Evolutionary conservation across 2,113 vertebrate genomes (phyloP), one percentile per base, ranked within the genome.

Genomic region (Lepidothrix coronata): DNA sequence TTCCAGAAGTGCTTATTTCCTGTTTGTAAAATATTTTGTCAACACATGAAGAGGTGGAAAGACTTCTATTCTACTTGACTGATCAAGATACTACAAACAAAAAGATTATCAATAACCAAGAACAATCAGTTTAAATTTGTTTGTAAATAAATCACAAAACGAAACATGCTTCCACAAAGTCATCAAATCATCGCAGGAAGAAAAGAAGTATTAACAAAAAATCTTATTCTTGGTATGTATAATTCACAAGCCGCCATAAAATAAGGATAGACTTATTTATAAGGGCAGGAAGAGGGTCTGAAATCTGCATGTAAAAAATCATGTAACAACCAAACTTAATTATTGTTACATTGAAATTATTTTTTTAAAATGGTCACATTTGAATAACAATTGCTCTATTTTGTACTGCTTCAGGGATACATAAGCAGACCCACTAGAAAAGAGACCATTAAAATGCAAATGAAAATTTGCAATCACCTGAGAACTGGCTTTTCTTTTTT

Each of bases 381-480:
- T 89, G 73, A 95, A 77, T 33, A 83, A 83, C 41, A 88, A 54
- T 72, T 79, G 27, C n/a, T 88, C 49, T 76, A 30, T 72, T 92
- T 91, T 75, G 44, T 85, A 72, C 49, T 41, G 78, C 74, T 88
- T 96, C 41, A 82, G 91, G 89, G 91, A 96, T 89, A 79, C 49
- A 89, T 82, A 88, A 95, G 70, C 30, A 92, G 46, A 75, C 12
- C 39, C 49, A 71, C 24, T 61, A 35, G 73, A 95, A 89, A 67
- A 82, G 41, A 93, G 24, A 22, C 28, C 41, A 88, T 94, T 85
- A 91, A 93, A 85, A 97, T 88, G 89, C 54, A 92, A 95, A 92
- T 92, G 49, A 72, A 88, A 88, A 84, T 85, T 91, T n/a, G 14
- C 61, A 78, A 27, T 91, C 80, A 95, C 57, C 57, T 95, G 70